Conservation (phyloP, 2,113 vertebrate species). For the Cololabis saira region DNA sequence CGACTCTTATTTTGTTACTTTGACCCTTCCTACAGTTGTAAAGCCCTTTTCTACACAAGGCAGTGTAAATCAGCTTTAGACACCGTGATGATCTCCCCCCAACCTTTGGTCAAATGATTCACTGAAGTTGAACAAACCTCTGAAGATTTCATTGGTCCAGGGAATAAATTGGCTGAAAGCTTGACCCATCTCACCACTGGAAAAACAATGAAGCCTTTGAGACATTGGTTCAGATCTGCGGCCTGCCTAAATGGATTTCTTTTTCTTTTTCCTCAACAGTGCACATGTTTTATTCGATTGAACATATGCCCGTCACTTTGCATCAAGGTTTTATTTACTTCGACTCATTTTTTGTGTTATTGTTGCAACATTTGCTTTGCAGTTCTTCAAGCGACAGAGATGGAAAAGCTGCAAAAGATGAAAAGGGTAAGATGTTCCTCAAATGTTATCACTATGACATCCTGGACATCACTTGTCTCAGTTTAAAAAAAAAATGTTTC, state of each 20-base stretch:
- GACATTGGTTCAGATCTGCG: slow-evolving; percentile 88
- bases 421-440: slow-evolving; percentile 87
- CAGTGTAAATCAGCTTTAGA: slow-evolving; percentile 90
- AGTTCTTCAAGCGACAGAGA: slow-evolving; percentile 97
- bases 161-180: slow-evolving; percentile 97
- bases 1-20: slow-evolving; percentile 86
- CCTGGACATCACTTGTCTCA: too few relatives aligned
- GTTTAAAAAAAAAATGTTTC: neutral
- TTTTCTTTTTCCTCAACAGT: slow-evolving; percentile 24
- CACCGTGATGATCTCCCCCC: slow-evolving; percentile 89
- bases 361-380: slow-evolving; percentile 88
- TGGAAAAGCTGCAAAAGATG: slow-evolving; percentile 93
- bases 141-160: slow-evolving; percentile 98
- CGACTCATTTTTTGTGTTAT: slow-evolving; percentile 81
- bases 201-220: slow-evolving; percentile 94
- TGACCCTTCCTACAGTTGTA: slow-evolving; percentile 89
- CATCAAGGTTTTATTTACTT: slow-evolving; percentile 30
- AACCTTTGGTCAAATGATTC: slow-evolving; percentile 88
- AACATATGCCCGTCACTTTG: slow-evolving; percentile 48
- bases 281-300: slow-evolving; percentile 45
- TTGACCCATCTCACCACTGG: slow-evolving; percentile 93
- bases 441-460: too few relatives aligned
- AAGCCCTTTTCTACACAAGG: slow-evolving; percentile 81
- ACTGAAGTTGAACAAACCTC: slow-evolving; percentile 95
- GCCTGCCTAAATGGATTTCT: slow-evolving; percentile 84